phyloP scores from a whole-genome alignment of 1,140 invertebrate genomes.

The Drosophila ogumai region DNA sequence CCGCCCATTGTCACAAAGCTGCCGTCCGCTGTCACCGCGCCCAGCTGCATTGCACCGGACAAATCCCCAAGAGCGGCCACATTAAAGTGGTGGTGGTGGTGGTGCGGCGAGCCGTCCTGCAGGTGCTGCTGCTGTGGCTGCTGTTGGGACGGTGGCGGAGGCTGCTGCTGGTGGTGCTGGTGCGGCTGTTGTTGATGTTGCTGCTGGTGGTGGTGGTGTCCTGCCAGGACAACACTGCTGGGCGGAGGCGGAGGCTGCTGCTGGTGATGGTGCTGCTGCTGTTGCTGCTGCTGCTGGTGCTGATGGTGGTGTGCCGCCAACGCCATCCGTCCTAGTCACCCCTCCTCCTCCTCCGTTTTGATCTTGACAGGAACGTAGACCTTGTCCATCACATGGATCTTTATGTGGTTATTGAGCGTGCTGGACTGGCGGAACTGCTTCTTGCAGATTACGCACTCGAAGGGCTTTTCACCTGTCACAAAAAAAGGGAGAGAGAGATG shows the following conservation, averaged over 20 bases:
- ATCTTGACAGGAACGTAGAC: conserved; percentile 84
- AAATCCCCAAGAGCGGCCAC: conserved; percentile 74
- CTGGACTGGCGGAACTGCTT: conserved; percentile 85
- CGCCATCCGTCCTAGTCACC: conserved; percentile 85
- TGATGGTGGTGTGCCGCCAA: conserved; percentile 68
- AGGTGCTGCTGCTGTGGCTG: conserved; percentile 56
- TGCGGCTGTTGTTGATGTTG: conserved; percentile 57
- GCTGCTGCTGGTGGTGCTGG: conserved; percentile 58
- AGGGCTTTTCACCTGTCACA: conserved; percentile 84
- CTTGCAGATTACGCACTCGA: conserved; percentile 84
- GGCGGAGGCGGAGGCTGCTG: conserved; percentile 41
- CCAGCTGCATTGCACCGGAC: conserved; percentile 75
- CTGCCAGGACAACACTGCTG: conserved; percentile 10
- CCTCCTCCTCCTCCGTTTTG: conserved; percentile 84
- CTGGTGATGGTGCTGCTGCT: conserved; percentile 50
- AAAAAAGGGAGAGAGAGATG: conserved; percentile 33
- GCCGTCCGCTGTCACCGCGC: conserved; percentile 77
- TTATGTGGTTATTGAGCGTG: conserved; percentile 85
- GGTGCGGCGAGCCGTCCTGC: conserved; percentile 67
- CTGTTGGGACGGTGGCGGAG: conserved; percentile 53
- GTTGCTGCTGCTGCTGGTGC: conserved; percentile 52
- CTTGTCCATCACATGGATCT: conserved; percentile 85
- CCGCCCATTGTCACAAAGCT: conserved; percentile 83
- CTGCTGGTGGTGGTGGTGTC: conserved; percentile 43
- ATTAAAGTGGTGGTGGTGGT: conserved; percentile 76